A percentile compares a stretch with the other conserved stretches of the same genome.
These are phyloP conservation scores for Drusus annulatus DNA, from an alignment of 1,140 invertebrate species.

Conservation along the genomic window DNA sequence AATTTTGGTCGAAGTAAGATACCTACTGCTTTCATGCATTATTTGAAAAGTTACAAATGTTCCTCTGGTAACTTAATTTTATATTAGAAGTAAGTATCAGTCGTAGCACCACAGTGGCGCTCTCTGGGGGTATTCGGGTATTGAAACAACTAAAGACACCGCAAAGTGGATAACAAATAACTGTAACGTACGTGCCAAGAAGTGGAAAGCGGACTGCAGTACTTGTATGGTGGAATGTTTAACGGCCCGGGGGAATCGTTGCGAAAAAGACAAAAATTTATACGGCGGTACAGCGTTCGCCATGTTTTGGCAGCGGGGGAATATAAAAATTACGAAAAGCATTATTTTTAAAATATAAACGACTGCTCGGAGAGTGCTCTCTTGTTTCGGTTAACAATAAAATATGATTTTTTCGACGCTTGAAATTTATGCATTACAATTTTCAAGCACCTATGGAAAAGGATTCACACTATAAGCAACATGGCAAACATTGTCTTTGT, in stretches of 20 bases:
- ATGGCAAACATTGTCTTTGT: too few relatives aligned
- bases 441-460: too few relatives aligned
- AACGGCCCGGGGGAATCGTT: conserved; percentile 5
- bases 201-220: conserved; percentile 16
- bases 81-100: conserved; percentile 7
- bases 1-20: too few relatives aligned
- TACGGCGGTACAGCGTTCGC: neutral
- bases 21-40: too few relatives aligned
- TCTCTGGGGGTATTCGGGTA: conserved; percentile 8
- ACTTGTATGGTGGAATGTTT: neutral
- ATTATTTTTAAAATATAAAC: conserved; percentile 6
- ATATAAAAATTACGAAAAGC: conserved; percentile 2
- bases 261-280: neutral
- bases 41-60: too few relatives aligned
- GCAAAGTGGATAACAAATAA: conserved; percentile 12
- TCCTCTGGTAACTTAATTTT: neutral
- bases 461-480: too few relatives aligned
- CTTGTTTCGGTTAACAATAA: neutral
- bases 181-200: conserved; percentile 23
- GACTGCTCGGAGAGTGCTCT: neutral
- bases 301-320: conserved; percentile 14
- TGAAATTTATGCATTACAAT: too few relatives aligned
- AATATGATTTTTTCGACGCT: neutral
- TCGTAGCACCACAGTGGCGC: neutral
- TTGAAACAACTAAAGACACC: conserved; percentile 18